phyloP scores from a whole-genome alignment of 1,140 invertebrate genomes.

The Apis laboriosa region DNA sequence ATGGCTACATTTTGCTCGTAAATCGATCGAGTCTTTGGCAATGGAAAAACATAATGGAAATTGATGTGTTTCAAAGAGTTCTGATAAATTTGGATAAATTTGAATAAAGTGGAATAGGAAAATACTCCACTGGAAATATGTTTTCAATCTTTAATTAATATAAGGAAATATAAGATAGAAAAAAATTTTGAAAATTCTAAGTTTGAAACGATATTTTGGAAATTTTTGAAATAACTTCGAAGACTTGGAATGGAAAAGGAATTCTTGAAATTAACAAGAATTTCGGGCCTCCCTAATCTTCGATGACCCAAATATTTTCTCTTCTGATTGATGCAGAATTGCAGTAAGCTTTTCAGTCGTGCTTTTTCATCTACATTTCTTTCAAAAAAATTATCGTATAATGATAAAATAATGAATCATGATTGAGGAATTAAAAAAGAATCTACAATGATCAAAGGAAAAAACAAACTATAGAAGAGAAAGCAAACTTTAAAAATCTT shows the following conservation, averaged over 20 bases:
- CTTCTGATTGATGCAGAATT: constrained; percentile 13
- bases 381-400: neutral
- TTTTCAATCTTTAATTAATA: no score
- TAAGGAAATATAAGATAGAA: no score
- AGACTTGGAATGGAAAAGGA: neutral
- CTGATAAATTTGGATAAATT: no score
- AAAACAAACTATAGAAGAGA: rapidly evolving
- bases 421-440: neutral
- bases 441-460: neutral
- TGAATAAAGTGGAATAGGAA: no score
- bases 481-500: neutral
- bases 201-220: neutral
- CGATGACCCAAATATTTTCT: constrained; percentile 35
- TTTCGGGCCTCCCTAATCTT: constrained; percentile 19
- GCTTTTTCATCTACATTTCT: neutral
- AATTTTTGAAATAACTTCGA: neutral
- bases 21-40: neutral
- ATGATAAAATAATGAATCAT: neutral
- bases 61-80: neutral
- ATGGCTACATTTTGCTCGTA: neutral
- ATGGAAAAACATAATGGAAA: neutral
- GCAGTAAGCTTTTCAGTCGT: constrained; percentile 11
- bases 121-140: no score
- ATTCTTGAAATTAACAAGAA: neutral
- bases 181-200: neutral